phyloP scores from a whole-genome alignment of 2,888 invertebrate genomes.

The Meteorus colon region DNA sequence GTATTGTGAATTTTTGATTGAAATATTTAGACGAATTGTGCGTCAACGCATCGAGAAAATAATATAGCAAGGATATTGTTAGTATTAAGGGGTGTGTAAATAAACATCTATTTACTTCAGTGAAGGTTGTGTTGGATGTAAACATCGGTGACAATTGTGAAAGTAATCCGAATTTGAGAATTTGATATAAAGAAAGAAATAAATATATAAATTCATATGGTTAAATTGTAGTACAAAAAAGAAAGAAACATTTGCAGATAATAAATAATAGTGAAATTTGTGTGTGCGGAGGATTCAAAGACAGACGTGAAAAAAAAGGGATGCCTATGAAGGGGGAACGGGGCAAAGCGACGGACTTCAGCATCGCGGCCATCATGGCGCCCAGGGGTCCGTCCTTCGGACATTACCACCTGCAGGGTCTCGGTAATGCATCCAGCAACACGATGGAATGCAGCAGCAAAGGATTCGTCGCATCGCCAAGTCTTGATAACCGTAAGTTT shows the following conservation, averaged over 20 bases:
- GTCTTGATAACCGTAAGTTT: constrained; percentile 67
- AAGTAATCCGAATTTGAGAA: neutral
- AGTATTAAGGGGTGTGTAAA: neutral
- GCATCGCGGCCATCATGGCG: constrained; percentile 82
- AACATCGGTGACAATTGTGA: constrained; percentile 15
- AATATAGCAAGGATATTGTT: neutral
- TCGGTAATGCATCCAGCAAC: constrained; percentile 65
- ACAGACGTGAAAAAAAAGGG: constrained; percentile 68
- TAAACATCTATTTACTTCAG: neutral
- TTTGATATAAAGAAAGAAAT: neutral
- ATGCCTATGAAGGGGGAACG: constrained; percentile 73
- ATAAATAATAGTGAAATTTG: constrained; percentile 6
- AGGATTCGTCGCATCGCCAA: constrained; percentile 63
- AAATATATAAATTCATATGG: neutral
- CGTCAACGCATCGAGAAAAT: neutral
- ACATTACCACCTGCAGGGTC: constrained; percentile 72
- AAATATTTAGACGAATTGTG: neutral
- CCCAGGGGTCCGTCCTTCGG: constrained; percentile 72
- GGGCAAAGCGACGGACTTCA: constrained; percentile 80
- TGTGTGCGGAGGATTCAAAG: neutral
- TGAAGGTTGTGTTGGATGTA: constrained; percentile 16
- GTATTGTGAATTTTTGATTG: no score
- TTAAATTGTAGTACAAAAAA: constrained; percentile 14
- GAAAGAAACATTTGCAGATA: neutral
- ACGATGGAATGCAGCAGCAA: constrained; percentile 67